Evolutionary conservation across 1,140 invertebrate species (phyloP).

Genomic region (Ceratoteleas bidentatus): DNA sequence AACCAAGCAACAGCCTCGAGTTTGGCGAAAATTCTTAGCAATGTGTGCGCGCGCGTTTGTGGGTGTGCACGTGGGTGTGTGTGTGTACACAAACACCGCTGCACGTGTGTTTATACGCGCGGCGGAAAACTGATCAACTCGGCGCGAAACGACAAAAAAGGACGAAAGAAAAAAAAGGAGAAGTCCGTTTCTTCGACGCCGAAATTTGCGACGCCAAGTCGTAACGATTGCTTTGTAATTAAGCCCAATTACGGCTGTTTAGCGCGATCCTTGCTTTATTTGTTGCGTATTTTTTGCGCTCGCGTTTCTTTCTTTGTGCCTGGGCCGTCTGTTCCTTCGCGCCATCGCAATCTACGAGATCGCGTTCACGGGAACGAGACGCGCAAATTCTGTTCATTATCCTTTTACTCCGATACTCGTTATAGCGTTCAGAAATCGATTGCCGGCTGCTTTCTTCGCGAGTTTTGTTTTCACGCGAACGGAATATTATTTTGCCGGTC

Average conservation of each 20-base stretch:
- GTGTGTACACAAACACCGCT: background rate
- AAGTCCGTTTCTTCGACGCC: constrained; percentile 15
- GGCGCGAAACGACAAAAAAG: constrained; percentile 27
- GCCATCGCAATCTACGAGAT: constrained; percentile 18
- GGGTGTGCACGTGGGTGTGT: background rate
- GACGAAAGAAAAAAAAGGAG: constrained; percentile 38
- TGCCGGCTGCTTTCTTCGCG: background rate
- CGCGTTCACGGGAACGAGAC: constrained; percentile 25
- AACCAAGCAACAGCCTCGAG: constrained; percentile 62
- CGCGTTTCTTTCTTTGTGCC: background rate
- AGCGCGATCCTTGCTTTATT: constrained; percentile 30
- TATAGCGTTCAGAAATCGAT: constrained; percentile 26
- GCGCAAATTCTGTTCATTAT: constrained; percentile 65
- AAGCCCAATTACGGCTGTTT: too few relatives aligned
- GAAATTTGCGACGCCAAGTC: too few relatives aligned
- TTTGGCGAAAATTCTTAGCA: constrained; percentile 37
- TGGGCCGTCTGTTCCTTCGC: constrained; percentile 10
- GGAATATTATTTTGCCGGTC: background rate
- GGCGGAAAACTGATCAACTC: constrained; percentile 34
- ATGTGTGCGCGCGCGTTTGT: too few relatives aligned
- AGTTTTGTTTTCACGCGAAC: background rate
- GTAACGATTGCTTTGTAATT: too few relatives aligned
- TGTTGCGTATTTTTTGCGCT: constrained; percentile 6
- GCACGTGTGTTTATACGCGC: constrained; percentile 16
- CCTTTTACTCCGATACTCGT: constrained; percentile 64